Conservation (phyloP, 2,113 vertebrate species). For the Mellivora capensis region DNA sequence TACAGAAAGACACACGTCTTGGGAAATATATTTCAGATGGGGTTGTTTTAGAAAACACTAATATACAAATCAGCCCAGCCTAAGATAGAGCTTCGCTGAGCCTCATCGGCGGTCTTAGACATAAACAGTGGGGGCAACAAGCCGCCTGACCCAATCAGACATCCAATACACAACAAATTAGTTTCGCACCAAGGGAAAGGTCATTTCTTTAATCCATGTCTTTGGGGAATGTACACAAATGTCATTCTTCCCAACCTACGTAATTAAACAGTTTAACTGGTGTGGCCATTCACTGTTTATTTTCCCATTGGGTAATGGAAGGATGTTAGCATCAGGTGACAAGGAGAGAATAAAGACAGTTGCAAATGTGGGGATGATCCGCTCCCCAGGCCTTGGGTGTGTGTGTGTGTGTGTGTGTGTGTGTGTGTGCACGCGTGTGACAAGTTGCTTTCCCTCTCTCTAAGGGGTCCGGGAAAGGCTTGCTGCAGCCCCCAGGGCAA, state of each 20-base stretch:
- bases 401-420: neutral
- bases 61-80: slow-evolving; percentile 17
- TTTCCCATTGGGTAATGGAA: slow-evolving; percentile 76
- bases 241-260: slow-evolving; percentile 74
- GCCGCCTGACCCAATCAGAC: slow-evolving; percentile 58
- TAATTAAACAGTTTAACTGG: slow-evolving; percentile 80
- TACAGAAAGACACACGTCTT: slow-evolving; percentile 58
- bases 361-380: neutral
- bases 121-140: slow-evolving; percentile 71
- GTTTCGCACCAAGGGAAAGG: slow-evolving; percentile 77
- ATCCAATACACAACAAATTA: slow-evolving; percentile 63
- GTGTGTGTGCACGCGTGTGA: neutral
- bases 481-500: neutral
- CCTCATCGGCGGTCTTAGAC: slow-evolving; percentile 58
- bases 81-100: slow-evolving; percentile 54
- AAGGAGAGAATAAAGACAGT: slow-evolving; percentile 68
- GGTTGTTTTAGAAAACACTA: slow-evolving; percentile 64
- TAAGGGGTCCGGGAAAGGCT: neutral
- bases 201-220: slow-evolving; percentile 77
- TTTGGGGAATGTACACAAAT: slow-evolving; percentile 80
- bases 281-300: slow-evolving; percentile 77
- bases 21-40: slow-evolving; percentile 78
- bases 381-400: neutral
- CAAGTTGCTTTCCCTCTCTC: neutral
- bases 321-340: slow-evolving; percentile 75